These are phyloP conservation scores for Neodiprion virginianus DNA, from an alignment of 1,140 invertebrate species.

Conservation along the genomic window DNA sequence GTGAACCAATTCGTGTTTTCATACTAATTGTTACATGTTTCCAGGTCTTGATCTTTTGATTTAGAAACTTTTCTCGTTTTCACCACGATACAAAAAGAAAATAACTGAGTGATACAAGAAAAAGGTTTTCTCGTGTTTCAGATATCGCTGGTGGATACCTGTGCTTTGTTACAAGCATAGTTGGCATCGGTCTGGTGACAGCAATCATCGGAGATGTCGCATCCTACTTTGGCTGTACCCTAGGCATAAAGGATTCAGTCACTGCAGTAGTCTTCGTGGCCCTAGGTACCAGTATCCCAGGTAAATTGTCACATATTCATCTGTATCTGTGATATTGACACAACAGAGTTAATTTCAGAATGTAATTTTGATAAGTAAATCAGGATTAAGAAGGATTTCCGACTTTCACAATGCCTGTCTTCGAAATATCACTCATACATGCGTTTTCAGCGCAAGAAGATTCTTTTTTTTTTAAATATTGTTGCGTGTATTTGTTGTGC, in stretches of 20 bases:
- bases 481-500: no score
- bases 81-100: no score
- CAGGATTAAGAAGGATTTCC: no score
- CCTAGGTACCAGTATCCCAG: constrained; percentile 95
- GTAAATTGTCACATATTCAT: constrained; percentile 63
- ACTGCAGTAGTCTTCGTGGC: constrained; percentile 97
- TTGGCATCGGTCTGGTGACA: constrained; percentile 93
- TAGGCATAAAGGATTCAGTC: constrained; percentile 94
- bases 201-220: constrained; percentile 96
- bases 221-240: constrained; percentile 96
- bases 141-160: constrained; percentile 88
- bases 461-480: no score
- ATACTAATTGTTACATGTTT: no score
- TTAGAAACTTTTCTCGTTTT: no score
- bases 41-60: no score
- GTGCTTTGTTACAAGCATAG: constrained; percentile 92
- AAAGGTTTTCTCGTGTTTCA: constrained; percentile 52
- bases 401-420: no score
- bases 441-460: no score
- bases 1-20: no score
- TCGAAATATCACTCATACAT: no score
- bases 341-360: background rate
- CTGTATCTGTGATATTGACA: background rate
- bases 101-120: no score
- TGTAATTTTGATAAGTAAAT: background rate